Percentiles rank a stretch among this genome's conserved stretches.
phyloP scores from a whole-genome alignment of 2,797 vertebrate species.

The Trematomus bernacchii region DNA sequence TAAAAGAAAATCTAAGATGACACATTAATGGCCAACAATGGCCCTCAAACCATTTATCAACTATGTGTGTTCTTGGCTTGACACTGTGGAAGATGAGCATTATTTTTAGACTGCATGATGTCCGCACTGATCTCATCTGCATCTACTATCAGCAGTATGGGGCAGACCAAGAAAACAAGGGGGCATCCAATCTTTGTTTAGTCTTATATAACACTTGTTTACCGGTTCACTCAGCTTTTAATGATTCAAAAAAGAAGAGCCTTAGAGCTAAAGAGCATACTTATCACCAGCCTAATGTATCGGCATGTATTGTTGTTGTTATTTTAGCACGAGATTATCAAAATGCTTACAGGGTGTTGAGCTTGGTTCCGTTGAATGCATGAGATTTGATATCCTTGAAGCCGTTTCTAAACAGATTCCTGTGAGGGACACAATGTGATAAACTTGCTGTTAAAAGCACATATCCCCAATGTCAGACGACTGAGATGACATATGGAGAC shows the following conservation, averaged over 20 bases:
- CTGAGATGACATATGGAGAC: conserved; percentile 42
- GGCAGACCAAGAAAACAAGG: conserved; percentile 68
- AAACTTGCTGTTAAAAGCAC: conserved; percentile 40
- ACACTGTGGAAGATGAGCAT: conserved; percentile 58
- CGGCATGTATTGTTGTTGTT: neutral
- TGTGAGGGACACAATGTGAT: conserved; percentile 72
- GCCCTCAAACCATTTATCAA: conserved; percentile 44
- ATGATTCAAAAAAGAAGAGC: conserved; percentile 57
- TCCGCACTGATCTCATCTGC: conserved; percentile 53
- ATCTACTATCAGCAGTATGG: conserved; percentile 54
- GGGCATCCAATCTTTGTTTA: conserved; percentile 80
- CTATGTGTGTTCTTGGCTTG: conserved; percentile 41
- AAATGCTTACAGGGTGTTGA: conserved; percentile 90
- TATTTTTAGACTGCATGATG: conserved; percentile 73
- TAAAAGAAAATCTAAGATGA: conserved; percentile 45
- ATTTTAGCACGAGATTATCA: neutral
- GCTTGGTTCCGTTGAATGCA: conserved; percentile 92
- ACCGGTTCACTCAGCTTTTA: conserved; percentile 74
- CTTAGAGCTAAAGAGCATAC: conserved; percentile 19
- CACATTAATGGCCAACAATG: conserved; percentile 40
- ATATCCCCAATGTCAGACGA: conserved; percentile 56
- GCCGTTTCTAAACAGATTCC: conserved; percentile 92
- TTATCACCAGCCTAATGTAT: neutral
- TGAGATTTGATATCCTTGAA: conserved; percentile 91
- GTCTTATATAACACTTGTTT: conserved; percentile 79